phyloP scores from a whole-genome alignment of 2,113 vertebrate species.

The Perca flavescens region DNA sequence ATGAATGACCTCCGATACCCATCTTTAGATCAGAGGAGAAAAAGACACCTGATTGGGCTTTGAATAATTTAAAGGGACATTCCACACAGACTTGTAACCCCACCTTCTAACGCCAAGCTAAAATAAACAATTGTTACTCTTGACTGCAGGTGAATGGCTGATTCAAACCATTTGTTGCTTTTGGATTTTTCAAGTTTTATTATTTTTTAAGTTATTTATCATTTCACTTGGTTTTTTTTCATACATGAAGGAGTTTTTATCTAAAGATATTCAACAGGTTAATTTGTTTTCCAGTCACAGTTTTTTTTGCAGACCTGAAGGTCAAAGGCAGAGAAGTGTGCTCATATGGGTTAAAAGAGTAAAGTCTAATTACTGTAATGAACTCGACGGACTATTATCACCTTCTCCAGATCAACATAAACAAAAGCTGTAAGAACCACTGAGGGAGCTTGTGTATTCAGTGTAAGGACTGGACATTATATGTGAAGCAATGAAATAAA shows the following conservation, averaged over 20 bases:
- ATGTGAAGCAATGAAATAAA: neutral
- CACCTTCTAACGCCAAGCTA: slow-evolving; percentile 63
- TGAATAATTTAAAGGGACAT: slow-evolving; percentile 88
- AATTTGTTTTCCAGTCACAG: slow-evolving; percentile 33
- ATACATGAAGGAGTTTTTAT: slow-evolving; percentile 55
- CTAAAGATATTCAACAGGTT: slow-evolving; percentile 49
- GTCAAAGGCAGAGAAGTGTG: slow-evolving; percentile 32
- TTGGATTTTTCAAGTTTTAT: slow-evolving; percentile 46
- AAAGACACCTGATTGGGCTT: slow-evolving; percentile 84
- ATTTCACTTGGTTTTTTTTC: slow-evolving; percentile 59
- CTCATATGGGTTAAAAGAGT: neutral
- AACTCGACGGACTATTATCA: neutral
- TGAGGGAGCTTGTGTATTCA: neutral
- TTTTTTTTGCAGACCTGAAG: slow-evolving; percentile 34
- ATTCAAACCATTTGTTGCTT: slow-evolving; percentile 61
- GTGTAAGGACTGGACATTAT: neutral
- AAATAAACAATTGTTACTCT: slow-evolving; percentile 81
- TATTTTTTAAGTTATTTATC: slow-evolving; percentile 66
- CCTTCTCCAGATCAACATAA: neutral
- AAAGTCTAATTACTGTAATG: neutral
- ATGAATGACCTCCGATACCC: slow-evolving; percentile 93
- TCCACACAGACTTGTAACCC: slow-evolving; percentile 76
- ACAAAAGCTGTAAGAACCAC: neutral
- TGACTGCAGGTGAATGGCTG: slow-evolving; percentile 78
- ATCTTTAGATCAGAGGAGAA: slow-evolving; percentile 88